Evolutionary conservation across 1,140 invertebrate species (phyloP).

Genomic region (Hyles vespertilio): DNA sequence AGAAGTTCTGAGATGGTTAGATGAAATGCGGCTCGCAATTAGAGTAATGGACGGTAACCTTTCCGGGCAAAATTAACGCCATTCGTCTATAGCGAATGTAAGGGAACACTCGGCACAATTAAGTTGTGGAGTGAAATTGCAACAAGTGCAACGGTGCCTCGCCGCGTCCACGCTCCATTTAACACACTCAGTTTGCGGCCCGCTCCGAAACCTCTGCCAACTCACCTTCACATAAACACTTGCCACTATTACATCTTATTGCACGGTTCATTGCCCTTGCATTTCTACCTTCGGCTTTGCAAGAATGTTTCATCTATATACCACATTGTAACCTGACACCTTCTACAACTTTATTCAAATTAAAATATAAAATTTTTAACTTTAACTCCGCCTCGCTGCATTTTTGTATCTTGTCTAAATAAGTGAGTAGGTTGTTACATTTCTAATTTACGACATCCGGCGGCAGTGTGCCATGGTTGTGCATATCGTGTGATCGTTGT

Average conservation of each 20-base stretch:
- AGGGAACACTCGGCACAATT: constrained; percentile 67
- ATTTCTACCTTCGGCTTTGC: too few species aligned
- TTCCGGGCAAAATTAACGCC: constrained; percentile 62
- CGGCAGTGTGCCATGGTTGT: too few species aligned
- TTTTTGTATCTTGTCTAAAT: too few species aligned
- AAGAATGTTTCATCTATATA: too few species aligned
- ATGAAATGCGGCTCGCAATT: constrained; percentile 72
- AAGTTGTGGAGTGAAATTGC: constrained; percentile 70
- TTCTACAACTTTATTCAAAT: too few species aligned
- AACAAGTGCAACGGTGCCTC: constrained; percentile 65
- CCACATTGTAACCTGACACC: too few species aligned
- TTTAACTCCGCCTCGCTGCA: too few species aligned
- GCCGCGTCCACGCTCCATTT: constrained; percentile 66
- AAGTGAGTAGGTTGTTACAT: too few species aligned
- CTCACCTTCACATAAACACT: constrained; percentile 44
- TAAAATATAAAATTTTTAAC: too few species aligned
- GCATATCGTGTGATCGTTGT: too few species aligned
- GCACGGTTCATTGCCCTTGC: constrained; percentile 34
- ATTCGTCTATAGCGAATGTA: constrained; percentile 68
- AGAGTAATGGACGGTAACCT: constrained; percentile 70
- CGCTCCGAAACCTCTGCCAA: constrained; percentile 42
- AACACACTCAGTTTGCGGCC: constrained; percentile 60
- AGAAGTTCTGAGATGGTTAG: constrained; percentile 66
- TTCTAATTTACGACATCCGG: too few species aligned
- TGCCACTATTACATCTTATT: constrained; percentile 33